These are phyloP conservation scores for Oxystoma pomonae DNA, from an alignment of 2,888 invertebrate species.

Conservation along the genomic window DNA sequence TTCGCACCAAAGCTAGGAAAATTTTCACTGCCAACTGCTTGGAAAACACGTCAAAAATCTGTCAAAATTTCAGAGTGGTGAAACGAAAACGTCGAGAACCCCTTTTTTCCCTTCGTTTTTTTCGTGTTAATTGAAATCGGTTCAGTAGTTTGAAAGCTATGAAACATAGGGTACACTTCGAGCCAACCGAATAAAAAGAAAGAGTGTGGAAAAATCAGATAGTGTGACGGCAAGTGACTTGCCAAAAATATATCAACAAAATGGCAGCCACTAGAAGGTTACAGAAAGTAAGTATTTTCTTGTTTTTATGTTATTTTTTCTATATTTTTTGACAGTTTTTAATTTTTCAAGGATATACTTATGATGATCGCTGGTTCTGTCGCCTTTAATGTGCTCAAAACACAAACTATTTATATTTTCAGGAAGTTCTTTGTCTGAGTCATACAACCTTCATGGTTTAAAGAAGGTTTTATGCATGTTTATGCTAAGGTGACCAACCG, in stretches of 20 bases:
- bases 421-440: no score
- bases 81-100: neutral
- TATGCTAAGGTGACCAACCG: no score
- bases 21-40: neutral
- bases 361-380: no score
- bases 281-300: conserved; percentile 62
- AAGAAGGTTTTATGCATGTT: no score
- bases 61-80: neutral
- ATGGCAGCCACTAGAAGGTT: conserved; percentile 80
- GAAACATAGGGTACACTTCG: neutral
- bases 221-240: conserved; percentile 17
- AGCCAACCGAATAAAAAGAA: neutral
- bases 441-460: no score
- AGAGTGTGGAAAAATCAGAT: neutral
- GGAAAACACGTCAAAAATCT: neutral
- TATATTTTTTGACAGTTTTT: no score
- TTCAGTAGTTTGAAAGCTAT: neutral
- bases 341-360: no score
- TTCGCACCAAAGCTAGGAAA: no score
- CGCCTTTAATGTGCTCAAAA: no score
- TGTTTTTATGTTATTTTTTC: neutral
- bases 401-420: no score
- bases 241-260: conserved; percentile 48
- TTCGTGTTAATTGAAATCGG: neutral
- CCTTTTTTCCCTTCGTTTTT: neutral